Conservation (phyloP, 2,888 invertebrate genomes). For the Sipha maydis region DNA sequence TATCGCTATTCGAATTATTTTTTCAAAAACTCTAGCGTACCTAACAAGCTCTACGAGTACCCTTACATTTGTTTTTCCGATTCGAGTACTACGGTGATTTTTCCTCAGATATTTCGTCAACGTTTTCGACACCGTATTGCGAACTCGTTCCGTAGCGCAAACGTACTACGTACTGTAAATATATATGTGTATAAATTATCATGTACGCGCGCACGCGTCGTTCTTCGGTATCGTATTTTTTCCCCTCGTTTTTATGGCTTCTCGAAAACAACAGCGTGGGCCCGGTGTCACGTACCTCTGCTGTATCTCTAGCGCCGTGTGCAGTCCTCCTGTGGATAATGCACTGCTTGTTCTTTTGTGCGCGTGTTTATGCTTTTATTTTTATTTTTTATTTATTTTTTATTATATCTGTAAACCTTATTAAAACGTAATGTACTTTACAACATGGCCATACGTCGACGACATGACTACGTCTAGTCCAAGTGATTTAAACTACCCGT, state of each 20-base stretch:
- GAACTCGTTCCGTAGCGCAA: not conserved
- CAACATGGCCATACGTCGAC: slow-evolving; percentile 50
- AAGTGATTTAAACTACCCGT: slow-evolving; percentile 53
- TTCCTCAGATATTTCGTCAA: slow-evolving; percentile 25
- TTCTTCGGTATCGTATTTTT: slow-evolving; percentile 40
- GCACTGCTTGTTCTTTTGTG: slow-evolving; percentile 10
- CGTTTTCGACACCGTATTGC: not conserved
- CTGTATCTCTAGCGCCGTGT: slow-evolving; percentile 49
- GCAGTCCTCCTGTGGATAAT: slow-evolving; percentile 50
- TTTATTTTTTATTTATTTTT: slow-evolving; percentile 1
- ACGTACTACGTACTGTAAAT: not conserved
- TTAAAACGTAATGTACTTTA: slow-evolving; percentile 61
- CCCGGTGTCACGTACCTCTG: slow-evolving; percentile 51
- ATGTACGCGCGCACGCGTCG: not conserved
- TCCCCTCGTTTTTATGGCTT: slow-evolving; percentile 35
- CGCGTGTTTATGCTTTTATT: not conserved
- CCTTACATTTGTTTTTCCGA: too few species aligned
- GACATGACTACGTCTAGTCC: slow-evolving; percentile 52
- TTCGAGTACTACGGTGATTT: not conserved
- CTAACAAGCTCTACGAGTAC: too few species aligned
- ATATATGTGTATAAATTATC: not conserved
- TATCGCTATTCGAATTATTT: too few species aligned
- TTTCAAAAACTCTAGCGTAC: too few species aligned
- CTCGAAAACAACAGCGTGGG: slow-evolving; percentile 61
- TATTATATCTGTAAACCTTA: slow-evolving; percentile 17